These are phyloP conservation scores for Phaedon cochleariae DNA, from an alignment of 2,888 invertebrate species.

Conservation along the genomic window DNA sequence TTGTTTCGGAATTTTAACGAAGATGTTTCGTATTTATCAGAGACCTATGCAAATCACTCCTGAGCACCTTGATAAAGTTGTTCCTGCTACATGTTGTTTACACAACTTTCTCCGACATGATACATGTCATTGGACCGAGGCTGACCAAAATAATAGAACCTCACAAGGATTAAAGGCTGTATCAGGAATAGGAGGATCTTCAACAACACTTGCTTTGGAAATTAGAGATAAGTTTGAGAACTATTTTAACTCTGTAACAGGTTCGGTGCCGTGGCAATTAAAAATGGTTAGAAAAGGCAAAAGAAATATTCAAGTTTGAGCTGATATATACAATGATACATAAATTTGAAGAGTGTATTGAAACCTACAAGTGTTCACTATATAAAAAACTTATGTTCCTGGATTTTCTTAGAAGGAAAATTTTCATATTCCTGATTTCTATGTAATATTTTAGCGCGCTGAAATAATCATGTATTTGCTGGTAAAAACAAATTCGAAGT, in stretches of 20 bases:
- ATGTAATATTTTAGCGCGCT: too few relatives aligned
- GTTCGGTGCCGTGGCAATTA: conserved; percentile 4
- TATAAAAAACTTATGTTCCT: too few relatives aligned
- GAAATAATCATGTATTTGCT: too few relatives aligned
- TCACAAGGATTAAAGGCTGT: neutral
- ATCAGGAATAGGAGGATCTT: neutral
- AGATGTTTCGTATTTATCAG: neutral
- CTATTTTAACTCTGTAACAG: neutral
- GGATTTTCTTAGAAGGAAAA: too few relatives aligned
- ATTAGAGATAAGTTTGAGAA: neutral
- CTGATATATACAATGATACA: neutral
- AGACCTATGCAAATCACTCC: neutral
- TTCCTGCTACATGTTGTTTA: conserved; percentile 2
- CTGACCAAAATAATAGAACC: neutral
- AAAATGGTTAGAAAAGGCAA: neutral
- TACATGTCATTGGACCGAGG: conserved; percentile 1
- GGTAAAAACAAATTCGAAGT: too few relatives aligned
- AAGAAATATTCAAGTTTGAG: conserved; percentile 4
- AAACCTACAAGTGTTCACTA: too few relatives aligned
- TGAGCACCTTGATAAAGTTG: neutral
- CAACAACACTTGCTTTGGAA: neutral
- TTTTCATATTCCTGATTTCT: too few relatives aligned
- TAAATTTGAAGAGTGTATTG: neutral
- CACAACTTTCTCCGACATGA: conserved; percentile 2
- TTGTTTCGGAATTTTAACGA: neutral